phyloP scores from a whole-genome alignment of 2,797 vertebrate species.

The Acanthiza pusilla region DNA sequence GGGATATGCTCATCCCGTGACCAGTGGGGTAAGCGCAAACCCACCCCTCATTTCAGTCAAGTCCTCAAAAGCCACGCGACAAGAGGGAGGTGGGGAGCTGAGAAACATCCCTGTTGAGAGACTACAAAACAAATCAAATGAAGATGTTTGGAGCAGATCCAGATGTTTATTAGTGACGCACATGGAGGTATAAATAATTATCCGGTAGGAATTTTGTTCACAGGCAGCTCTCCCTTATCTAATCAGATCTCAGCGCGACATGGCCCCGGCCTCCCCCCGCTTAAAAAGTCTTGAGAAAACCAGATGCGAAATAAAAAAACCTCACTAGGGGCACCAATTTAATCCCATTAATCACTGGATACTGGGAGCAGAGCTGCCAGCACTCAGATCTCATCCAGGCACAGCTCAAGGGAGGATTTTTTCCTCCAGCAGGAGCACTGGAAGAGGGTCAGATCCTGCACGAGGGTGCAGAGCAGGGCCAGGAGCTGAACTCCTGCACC shows the following conservation, averaged over 20 bases:
- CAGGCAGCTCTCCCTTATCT: conserved; percentile 44
- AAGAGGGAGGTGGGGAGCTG: background rate
- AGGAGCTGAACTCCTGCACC: background rate
- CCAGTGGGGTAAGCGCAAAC: fast-evolving
- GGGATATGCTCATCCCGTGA: fast-evolving
- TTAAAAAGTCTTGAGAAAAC: conserved; percentile 31
- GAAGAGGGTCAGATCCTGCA: background rate
- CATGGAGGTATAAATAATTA: conserved; percentile 44
- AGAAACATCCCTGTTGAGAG: background rate
- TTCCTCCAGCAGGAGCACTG: background rate
- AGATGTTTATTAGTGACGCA: conserved; percentile 60
- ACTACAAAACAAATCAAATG: background rate
- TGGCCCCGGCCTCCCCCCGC: background rate
- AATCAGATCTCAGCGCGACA: background rate
- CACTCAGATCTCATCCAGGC: background rate
- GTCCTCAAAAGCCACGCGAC: background rate
- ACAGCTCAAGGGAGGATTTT: background rate
- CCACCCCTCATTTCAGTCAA: background rate
- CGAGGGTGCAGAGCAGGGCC: background rate
- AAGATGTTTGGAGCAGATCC: conserved; percentile 38
- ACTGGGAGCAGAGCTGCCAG: background rate
- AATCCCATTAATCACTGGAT: conserved; percentile 1
- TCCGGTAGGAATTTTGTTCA: conserved; percentile 23
- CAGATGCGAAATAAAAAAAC: background rate
- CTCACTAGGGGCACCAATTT: background rate